Percentiles rank a stretch among this genome's conserved stretches.
Conservation (phyloP, 2,113 vertebrate genomes). For the Artemisiospiza belli region DNA sequence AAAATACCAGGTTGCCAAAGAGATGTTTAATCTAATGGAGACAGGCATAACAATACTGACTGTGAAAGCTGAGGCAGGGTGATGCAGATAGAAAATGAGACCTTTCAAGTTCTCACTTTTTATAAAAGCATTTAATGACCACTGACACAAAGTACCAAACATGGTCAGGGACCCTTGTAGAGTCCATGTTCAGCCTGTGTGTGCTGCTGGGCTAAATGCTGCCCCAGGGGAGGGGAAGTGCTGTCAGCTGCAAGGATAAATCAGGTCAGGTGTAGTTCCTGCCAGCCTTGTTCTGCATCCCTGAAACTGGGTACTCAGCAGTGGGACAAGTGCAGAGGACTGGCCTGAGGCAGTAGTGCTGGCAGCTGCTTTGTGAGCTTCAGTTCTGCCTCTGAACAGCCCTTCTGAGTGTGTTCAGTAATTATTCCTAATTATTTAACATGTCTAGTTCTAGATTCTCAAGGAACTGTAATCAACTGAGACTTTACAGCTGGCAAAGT, state of each 20-base stretch:
- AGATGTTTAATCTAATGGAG: slow-evolving; percentile 35
- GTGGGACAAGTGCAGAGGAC: not conserved
- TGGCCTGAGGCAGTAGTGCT: not conserved
- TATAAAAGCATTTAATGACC: not conserved
- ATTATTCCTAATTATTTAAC: not conserved
- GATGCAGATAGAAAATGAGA: not conserved
- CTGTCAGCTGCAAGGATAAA: not conserved
- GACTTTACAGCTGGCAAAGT: not conserved
- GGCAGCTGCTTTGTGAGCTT: not conserved
- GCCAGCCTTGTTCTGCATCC: not conserved
- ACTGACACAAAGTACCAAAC: not conserved
- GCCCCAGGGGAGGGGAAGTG: not conserved
- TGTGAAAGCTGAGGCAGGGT: not conserved
- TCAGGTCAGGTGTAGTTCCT: not conserved
- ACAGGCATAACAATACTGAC: not conserved
- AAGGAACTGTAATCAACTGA: not conserved
- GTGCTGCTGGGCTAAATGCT: not conserved
- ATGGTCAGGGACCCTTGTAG: not conserved
- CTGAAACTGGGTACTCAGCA: not conserved
- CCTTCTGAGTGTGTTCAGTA: not conserved
- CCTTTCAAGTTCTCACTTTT: not conserved
- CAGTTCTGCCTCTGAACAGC: not conserved
- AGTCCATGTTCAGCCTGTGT: rapidly evolving
- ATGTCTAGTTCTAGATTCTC: not conserved
- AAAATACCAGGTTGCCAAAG: slow-evolving; percentile 37